Conservation (phyloP, 2,888 invertebrate species). For the Aspidiotus destructor region DNA sequence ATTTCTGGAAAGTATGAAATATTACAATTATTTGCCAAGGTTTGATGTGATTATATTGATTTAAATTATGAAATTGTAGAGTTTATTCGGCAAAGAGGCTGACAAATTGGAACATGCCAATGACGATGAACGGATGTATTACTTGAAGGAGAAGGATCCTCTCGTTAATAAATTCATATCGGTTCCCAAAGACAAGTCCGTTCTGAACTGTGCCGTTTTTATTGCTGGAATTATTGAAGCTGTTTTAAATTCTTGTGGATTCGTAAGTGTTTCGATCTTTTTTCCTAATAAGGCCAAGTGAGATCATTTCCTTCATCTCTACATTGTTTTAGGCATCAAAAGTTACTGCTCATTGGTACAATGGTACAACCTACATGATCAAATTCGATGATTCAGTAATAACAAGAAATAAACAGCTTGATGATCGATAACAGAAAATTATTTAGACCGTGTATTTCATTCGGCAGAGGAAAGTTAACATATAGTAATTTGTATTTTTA, state of each 20-base stretch:
- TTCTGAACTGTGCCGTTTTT: conserved; percentile 95
- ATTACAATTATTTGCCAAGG: not conserved
- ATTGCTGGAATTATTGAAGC: conserved; percentile 96
- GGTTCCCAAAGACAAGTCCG: conserved; percentile 94
- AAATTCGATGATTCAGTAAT: conserved; percentile 93
- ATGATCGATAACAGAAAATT: conserved; percentile 48
- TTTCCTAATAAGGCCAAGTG: conserved; percentile 11
- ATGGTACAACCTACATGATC: conserved; percentile 98
- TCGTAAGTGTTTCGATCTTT: conserved; percentile 62
- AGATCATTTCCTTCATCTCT: not conserved
- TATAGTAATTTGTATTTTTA: not conserved
- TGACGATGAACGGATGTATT: conserved; percentile 95
- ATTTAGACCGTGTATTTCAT: not conserved
- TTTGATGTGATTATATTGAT: not conserved
- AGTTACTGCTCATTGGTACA: conserved; percentile 98
- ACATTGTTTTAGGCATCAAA: conserved; percentile 69
- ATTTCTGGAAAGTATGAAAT: conserved; percentile 78
- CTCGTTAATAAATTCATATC: conserved; percentile 94
- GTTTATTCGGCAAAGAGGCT: conserved; percentile 93
- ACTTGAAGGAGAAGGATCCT: conserved; percentile 96
- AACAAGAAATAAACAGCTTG: conserved; percentile 78
- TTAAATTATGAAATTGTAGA: conserved; percentile 49
- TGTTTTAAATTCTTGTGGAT: conserved; percentile 84
- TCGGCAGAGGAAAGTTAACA: not conserved
- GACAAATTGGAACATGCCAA: conserved; percentile 97